Evolutionary conservation across 2,888 invertebrate genomes (phyloP), one percentile per base, ranked within the genome.

Genomic region (Neuroscelio doddi): DNA sequence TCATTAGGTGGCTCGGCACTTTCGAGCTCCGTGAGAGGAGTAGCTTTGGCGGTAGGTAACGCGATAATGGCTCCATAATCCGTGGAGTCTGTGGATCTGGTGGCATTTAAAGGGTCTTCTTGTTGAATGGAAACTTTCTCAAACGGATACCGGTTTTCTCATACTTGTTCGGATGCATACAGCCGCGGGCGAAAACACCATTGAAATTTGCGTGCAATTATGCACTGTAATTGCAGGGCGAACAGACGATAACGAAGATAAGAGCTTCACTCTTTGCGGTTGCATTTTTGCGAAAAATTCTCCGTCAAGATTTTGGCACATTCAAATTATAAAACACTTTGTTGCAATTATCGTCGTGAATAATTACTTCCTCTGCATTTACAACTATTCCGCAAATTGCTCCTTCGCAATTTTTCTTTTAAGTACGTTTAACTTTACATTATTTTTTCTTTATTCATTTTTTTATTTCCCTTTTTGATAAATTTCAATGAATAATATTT

Each of bases 21-120:
- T 44, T 32, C 24, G 44, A 16, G 36, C 32, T 30, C 39, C 36
- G 42, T 56, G 50, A 57, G 51, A 58, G 64, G 42, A 58, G 50
- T 47, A 64, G 53, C 57, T 64, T 49, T 29, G 42, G 38, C 46
- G 39, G 26, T 44, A 44, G 49, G 50, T 44, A 64, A 59, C 45
- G 59, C 51, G 64, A 59, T 64, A 59, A 64, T 64, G 44, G 55
- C 64, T 55, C 36, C 64, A 64, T 64, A 64, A 64, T 59, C 55
- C 44, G 45, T 55, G 10, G 21, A 44, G 36, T 39, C 50, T 24
- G 58, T 55, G 50, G 55, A 55, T 64, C 53, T 50, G 45, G 30
- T 58, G 53, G 53, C 53, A 50, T 64, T 55, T 50, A 55, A 64
- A 58, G 42, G 51, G 64, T 44, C 51, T 53, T 41, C 49, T 38